Evolutionary conservation across 2,113 vertebrate genomes (phyloP).

Genomic region (Eclectus roratus): DNA sequence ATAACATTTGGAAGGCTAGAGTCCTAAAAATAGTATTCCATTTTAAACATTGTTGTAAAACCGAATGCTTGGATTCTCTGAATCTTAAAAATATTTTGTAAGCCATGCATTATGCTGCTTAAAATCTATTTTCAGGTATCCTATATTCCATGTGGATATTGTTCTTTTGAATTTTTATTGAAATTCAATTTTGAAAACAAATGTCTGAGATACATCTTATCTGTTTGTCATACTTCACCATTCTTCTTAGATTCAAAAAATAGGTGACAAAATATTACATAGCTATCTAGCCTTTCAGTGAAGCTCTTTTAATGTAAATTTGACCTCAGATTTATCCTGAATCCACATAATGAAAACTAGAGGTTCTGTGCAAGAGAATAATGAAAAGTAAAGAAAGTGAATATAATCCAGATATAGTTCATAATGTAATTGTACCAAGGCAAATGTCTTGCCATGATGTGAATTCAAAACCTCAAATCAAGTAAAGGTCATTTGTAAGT

Average conservation of each 20-base stretch:
- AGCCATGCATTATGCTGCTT: background rate
- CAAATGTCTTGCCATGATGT: background rate
- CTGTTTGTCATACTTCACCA: background rate
- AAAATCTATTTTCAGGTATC: background rate
- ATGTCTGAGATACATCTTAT: background rate
- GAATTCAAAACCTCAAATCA: background rate
- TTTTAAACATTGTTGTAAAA: background rate
- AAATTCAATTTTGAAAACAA: background rate
- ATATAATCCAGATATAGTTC: background rate
- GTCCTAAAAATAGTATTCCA: background rate
- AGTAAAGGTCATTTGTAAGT: background rate
- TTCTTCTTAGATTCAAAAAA: background rate
- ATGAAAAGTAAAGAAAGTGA: conserved; percentile 30
- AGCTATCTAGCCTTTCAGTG: background rate
- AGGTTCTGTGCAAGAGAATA: background rate
- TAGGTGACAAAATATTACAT: background rate
- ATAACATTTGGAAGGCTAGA: background rate
- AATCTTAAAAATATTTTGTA: background rate
- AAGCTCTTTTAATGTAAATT: conserved; percentile 16
- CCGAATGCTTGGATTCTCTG: background rate
- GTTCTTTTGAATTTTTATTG: background rate
- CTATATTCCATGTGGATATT: background rate
- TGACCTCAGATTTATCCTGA: conserved; percentile 8
- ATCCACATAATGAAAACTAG: conserved; percentile 5
- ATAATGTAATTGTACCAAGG: background rate